Percentiles rank a stretch among this genome's conserved stretches.
Evolutionary conservation across 2,797 vertebrate species (phyloP).

Genomic region (Trematomus bernacchii): DNA sequence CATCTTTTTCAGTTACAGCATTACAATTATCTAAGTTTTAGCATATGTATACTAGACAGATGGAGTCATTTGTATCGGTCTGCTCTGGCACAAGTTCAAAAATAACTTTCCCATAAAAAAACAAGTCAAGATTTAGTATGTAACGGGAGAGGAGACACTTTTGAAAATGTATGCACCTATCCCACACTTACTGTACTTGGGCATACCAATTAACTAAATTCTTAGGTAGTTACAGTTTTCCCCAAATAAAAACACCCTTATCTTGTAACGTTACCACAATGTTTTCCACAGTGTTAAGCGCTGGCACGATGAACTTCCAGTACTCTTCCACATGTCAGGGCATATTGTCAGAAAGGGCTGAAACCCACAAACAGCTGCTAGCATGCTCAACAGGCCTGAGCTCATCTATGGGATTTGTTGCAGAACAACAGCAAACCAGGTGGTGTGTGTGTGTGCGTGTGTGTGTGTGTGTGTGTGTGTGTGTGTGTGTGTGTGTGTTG

Average conservation of each 20-base stretch:
- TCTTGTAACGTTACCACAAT: slow-evolving; percentile 13
- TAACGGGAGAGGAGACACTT: neutral
- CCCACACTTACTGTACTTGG: slow-evolving; percentile 15
- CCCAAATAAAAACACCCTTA: slow-evolving; percentile 26
- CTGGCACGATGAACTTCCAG: slow-evolving; percentile 40
- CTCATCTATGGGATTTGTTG: slow-evolving; percentile 71
- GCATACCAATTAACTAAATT: slow-evolving; percentile 23
- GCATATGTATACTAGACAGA: neutral
- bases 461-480: too few species aligned
- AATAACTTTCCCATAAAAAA: slow-evolving; percentile 1
- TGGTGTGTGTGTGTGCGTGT: slow-evolving; percentile 43
- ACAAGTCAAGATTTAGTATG: neutral
- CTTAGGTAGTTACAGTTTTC: slow-evolving; percentile 26
- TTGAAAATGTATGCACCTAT: neutral
- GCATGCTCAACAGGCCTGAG: slow-evolving; percentile 71
- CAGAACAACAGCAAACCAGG: slow-evolving; percentile 69
- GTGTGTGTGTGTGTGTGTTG: neutral
- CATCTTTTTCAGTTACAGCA: neutral
- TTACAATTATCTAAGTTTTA: neutral
- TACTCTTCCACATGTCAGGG: slow-evolving; percentile 57
- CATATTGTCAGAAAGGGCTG: slow-evolving; percentile 64
- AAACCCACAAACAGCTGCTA: slow-evolving; percentile 75
- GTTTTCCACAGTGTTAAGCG: slow-evolving; percentile 31
- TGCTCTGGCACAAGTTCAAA: neutral
- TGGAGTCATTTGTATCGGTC: neutral